Evolutionary conservation across 2,888 invertebrate species (phyloP).

Genomic region (Callinectes sapidus): DNA sequence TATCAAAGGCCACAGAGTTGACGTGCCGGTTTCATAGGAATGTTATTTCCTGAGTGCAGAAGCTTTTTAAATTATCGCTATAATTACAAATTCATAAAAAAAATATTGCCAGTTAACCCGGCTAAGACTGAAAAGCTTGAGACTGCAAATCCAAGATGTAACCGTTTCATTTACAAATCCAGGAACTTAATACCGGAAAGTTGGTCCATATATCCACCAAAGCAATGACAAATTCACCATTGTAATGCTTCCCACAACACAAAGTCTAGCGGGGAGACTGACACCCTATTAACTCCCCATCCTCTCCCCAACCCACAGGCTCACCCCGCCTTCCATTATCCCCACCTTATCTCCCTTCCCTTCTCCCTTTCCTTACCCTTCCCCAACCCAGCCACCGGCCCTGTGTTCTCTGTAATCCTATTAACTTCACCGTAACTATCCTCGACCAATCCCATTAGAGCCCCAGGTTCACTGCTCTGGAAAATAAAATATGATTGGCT

Average conservation of each 20-base stretch:
- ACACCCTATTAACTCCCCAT: neutral
- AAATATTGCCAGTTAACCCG: neutral
- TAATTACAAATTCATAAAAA: neutral
- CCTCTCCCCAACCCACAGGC: neutral
- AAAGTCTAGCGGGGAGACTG: neutral
- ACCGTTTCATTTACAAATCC: neutral
- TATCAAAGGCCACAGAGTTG: too few relatives aligned
- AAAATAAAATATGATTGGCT: constrained; percentile 61
- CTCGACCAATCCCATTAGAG: constrained; percentile 61
- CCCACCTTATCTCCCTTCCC: neutral
- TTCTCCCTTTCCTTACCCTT: neutral
- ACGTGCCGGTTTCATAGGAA: too few relatives aligned
- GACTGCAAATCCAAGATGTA: neutral
- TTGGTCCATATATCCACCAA: neutral
- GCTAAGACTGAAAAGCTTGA: neutral
- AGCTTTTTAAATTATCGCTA: neutral
- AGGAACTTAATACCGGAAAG: neutral
- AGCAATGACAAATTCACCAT: neutral
- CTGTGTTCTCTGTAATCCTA: constrained; percentile 51
- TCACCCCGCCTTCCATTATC: neutral
- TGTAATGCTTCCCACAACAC: neutral
- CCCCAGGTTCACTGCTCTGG: constrained; percentile 55
- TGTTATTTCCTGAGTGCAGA: neutral
- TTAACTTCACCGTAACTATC: constrained; percentile 53
- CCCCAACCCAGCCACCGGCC: constrained; percentile 14